Percentiles rank a stretch among this genome's conserved stretches.
phyloP scores from a whole-genome alignment of 2,113 vertebrate species.

The Merops nubicus region DNA sequence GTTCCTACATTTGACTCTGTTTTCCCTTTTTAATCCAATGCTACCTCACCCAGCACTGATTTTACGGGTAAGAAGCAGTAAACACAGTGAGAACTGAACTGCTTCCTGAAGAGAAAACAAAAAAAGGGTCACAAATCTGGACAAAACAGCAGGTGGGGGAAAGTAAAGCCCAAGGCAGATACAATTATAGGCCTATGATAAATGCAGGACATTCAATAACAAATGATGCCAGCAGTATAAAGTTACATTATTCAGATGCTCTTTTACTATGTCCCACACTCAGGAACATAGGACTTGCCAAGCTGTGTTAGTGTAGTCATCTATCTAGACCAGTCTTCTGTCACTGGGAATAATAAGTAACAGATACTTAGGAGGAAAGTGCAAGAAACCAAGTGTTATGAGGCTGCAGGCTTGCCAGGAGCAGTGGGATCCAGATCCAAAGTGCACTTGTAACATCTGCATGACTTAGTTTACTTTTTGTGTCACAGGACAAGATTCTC shows the following conservation, averaged over 20 bases:
- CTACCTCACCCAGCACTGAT: not conserved
- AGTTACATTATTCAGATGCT: not conserved
- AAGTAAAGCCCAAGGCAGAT: not conserved
- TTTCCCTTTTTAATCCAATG: not conserved
- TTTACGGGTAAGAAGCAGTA: not conserved
- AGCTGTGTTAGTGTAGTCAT: not conserved
- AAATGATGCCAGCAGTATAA: not conserved
- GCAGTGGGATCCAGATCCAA: not conserved
- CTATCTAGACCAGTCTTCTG: not conserved
- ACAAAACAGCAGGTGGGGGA: not conserved
- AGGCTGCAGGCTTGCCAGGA: not conserved
- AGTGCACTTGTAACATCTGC: not conserved
- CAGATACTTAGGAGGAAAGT: not conserved
- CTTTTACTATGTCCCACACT: not conserved
- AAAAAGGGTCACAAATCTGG: not conserved
- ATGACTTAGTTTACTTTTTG: not conserved
- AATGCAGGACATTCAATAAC: not conserved
- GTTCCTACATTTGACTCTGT: not conserved
- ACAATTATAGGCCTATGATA: not conserved
- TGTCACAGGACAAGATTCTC: not conserved
- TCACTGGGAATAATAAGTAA: not conserved
- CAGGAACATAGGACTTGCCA: not conserved
- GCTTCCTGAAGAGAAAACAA: not conserved
- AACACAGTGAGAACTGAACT: not conserved
- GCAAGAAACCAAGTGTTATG: not conserved